A percentile compares a stretch with the other conserved stretches of the same genome.
phyloP scores from a whole-genome alignment of 2,113 vertebrate genomes.

The Coracopsis vasa region DNA sequence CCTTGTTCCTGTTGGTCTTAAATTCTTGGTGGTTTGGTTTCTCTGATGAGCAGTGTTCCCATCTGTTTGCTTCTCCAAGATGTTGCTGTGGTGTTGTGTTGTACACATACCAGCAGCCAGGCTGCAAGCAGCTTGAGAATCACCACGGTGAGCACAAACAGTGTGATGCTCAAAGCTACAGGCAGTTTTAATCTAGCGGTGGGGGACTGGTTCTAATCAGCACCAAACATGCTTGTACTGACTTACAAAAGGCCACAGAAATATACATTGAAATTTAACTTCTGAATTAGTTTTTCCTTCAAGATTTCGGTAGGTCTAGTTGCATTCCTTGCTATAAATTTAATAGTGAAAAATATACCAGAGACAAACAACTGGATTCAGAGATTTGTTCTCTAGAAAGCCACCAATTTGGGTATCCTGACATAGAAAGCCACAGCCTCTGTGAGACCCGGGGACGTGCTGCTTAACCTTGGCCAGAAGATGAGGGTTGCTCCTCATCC shows the following conservation, averaged over 20 bases:
- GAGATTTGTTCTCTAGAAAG: neutral
- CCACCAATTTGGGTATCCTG: neutral
- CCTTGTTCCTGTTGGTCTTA: neutral
- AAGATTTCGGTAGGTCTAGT: neutral
- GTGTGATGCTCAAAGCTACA: neutral
- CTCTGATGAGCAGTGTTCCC: neutral
- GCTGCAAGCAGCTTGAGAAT: neutral
- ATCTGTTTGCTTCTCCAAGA: neutral
- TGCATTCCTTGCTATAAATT: neutral
- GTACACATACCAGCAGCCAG: neutral
- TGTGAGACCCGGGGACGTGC: neutral
- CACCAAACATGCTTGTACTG: neutral
- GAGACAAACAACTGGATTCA: neutral
- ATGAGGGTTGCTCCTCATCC: neutral
- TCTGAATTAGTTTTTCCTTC: neutral
- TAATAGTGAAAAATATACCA: neutral
- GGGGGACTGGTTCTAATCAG: neutral
- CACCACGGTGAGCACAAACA: fast-evolving
- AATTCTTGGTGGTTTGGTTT: neutral
- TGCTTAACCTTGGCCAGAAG: neutral
- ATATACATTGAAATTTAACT: neutral
- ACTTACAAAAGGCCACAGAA: neutral
- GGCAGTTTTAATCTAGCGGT: neutral
- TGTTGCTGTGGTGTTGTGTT: neutral
- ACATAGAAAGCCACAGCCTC: neutral